Percentiles rank a stretch among this genome's conserved stretches.
Conservation (phyloP, 2,113 vertebrate genomes). For the Furnarius figulus region DNA sequence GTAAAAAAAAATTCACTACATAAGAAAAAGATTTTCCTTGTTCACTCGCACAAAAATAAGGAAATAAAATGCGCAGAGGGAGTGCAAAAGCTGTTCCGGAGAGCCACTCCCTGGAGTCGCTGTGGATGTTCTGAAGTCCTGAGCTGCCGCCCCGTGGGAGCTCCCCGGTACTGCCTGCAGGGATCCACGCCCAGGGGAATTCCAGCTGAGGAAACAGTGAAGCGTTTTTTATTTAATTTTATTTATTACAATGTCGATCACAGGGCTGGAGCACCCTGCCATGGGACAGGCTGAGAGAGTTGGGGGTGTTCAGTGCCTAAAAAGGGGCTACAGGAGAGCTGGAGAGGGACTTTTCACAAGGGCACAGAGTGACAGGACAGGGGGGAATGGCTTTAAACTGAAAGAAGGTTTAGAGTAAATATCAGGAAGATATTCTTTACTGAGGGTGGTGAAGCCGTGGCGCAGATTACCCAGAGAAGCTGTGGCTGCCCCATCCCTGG, state of each 20-base stretch:
- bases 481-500: neutral
- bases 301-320: neutral
- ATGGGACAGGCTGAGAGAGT: neutral
- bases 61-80: neutral
- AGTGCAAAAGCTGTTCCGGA: neutral
- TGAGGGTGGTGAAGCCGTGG: neutral
- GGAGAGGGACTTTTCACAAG: neutral
- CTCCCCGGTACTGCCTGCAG: neutral
- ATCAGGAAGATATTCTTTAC: neutral
- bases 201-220: rapidly evolving
- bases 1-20: neutral
- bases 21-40: neutral
- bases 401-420: neutral
- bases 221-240: neutral
- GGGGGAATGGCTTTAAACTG: neutral
- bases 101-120: neutral
- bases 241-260: neutral
- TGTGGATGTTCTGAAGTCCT: rapidly evolving
- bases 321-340: neutral
- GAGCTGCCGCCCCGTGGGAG: neutral
- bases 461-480: neutral
- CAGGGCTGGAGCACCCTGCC: neutral
- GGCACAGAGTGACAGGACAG: neutral
- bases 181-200: rapidly evolving
- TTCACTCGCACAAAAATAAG: neutral